Conservation (phyloP, 2,113 vertebrate species). For the Prionailurus bengalensis region DNA sequence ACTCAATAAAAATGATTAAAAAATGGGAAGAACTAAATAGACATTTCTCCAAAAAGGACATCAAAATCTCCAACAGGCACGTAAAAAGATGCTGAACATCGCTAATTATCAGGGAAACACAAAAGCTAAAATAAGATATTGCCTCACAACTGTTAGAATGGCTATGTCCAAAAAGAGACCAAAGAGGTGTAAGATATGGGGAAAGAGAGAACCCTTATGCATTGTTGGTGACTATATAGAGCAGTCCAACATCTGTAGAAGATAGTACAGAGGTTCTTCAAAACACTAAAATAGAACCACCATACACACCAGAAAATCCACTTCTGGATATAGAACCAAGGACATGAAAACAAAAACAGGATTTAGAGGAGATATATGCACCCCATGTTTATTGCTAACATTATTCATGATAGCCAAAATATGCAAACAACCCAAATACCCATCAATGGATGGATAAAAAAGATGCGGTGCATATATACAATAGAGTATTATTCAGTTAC, state of each 20-base stretch:
- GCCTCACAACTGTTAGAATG: neutral
- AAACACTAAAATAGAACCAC: neutral
- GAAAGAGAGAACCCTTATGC: neutral
- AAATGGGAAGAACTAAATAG: neutral
- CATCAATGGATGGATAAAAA: neutral
- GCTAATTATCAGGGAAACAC: neutral
- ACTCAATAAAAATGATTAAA: neutral
- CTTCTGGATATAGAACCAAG: neutral
- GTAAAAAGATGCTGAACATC: neutral
- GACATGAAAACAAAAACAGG: neutral
- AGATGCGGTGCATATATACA: neutral
- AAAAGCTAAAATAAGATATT: neutral
- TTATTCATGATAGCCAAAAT: neutral
- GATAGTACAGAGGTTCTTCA: neutral
- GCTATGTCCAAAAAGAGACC: neutral
- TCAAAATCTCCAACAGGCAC: neutral
- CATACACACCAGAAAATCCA: neutral
- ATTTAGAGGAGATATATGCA: neutral
- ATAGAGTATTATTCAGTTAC: neutral
- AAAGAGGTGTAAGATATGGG: neutral
- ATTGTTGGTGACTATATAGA: neutral
- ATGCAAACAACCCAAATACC: neutral
- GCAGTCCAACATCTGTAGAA: neutral
- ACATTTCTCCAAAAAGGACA: neutral
- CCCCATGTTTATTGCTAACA: neutral